Percentiles rank a stretch among this genome's conserved stretches.
Conservation (phyloP, 2,888 invertebrate species). For the Plagiodera versicolora region DNA sequence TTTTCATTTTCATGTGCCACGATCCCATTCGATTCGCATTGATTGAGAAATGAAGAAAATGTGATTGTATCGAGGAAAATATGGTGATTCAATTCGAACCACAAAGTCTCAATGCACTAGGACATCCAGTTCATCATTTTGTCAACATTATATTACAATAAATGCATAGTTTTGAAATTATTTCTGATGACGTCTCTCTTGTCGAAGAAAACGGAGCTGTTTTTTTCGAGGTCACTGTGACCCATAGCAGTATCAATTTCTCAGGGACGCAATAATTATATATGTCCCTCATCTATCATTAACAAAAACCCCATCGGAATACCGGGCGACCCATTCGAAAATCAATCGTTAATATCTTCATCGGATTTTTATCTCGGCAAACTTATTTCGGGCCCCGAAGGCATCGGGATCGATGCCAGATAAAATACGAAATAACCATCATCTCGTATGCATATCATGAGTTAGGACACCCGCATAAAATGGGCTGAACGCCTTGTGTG, state of each 20-base stretch:
- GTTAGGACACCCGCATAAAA: constrained; percentile 36
- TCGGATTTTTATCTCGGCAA: constrained; percentile 14
- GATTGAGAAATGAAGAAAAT: too few relatives aligned
- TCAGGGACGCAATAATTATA: background rate
- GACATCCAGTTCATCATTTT: too few relatives aligned
- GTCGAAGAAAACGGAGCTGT: too few relatives aligned
- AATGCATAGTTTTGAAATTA: too few relatives aligned
- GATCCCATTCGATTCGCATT: too few relatives aligned
- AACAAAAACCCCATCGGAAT: background rate
- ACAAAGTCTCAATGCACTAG: too few relatives aligned
- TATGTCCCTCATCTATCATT: background rate
- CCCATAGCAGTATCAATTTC: background rate
- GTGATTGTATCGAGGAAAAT: too few relatives aligned
- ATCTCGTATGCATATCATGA: constrained; percentile 33
- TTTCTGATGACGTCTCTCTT: too few relatives aligned
- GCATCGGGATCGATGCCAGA: constrained; percentile 15
- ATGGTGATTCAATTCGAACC: too few relatives aligned
- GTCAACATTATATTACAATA: too few relatives aligned
- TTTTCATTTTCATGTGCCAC: too few relatives aligned
- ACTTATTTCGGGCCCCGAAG: constrained; percentile 14
- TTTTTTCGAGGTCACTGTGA: background rate
- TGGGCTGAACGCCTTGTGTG: constrained; percentile 23
- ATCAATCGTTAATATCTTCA: constrained; percentile 18
- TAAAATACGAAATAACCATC: constrained; percentile 29
- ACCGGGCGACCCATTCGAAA: background rate